phyloP scores from a whole-genome alignment of 2,797 vertebrate species.

The Pempheris klunzingeri region DNA sequence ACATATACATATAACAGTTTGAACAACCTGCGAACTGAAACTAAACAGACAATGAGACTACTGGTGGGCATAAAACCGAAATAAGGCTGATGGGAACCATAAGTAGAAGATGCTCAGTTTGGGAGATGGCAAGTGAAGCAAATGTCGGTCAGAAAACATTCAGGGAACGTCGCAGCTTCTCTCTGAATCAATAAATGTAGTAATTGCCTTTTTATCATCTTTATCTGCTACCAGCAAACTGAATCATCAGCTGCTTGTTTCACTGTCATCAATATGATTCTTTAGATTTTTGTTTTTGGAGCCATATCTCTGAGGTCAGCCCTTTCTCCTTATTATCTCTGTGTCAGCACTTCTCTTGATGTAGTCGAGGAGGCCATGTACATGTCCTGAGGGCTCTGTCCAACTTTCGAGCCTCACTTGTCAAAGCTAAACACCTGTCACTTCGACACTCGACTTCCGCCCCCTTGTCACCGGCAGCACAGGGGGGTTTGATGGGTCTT shows the following conservation, averaged over 20 bases:
- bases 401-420: constrained; percentile 56
- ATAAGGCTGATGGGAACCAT: not conserved
- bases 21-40: not conserved
- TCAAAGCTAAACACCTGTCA: constrained; percentile 77
- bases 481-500: constrained; percentile 39
- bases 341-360: constrained; percentile 62
- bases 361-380: constrained; percentile 20
- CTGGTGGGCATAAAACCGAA: constrained; percentile 1
- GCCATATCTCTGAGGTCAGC: constrained; percentile 49
- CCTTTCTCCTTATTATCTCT: constrained; percentile 48
- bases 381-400: constrained; percentile 59
- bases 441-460: constrained; percentile 48
- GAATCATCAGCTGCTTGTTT: constrained; percentile 33
- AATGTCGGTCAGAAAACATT: constrained; percentile 8
- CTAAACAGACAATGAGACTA: not conserved
- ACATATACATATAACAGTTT: not conserved
- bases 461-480: constrained; percentile 37
- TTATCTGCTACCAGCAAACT: constrained; percentile 17
- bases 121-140: constrained; percentile 4
- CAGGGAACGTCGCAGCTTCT: not conserved
- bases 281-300: constrained; percentile 40
- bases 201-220: constrained; percentile 9
- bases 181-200: constrained; percentile 15
- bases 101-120: not conserved
- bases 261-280: constrained; percentile 37